Evolutionary conservation across 2,113 vertebrate species (phyloP), one percentile per base, ranked within the genome.

Genomic region (Suncus etruscus): DNA sequence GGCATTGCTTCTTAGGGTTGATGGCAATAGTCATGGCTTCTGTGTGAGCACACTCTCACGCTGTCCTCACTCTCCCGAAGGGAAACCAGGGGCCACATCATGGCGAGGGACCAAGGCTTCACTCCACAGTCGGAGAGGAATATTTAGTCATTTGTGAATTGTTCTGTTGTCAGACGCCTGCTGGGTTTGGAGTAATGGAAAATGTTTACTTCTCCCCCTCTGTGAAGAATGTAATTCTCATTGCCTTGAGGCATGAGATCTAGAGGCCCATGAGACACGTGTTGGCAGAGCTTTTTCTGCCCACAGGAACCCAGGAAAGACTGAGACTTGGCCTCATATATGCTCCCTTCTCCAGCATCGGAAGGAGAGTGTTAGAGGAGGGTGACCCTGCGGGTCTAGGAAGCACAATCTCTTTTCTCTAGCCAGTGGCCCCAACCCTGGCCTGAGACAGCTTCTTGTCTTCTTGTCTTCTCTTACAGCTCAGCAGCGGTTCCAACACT

Each of bases 101-200:
- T 70, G n/a, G 27, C 69, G 31, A 70, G 47, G 29, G 73, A 75
- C 8, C 24, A 70, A 93, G 47, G 27, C 54, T 39, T 90, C 25
- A 32, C 65, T n/a, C 47, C 89, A 25, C 78, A 84, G 47, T 74
- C 65, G 29, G 27, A 68, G 31, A 77, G 31, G 61, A 94, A 80
- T 81, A 45, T 48, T 16, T 45, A 85, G 20, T 88, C 72, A 78
- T 77, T 69, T 78, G 61, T 63, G 72, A 5, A 47, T 86, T 66
- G 82, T 32, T 78, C 39, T 91, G 80, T 95, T 91, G 20, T 78
- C 32, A 74, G 54, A 83, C 74, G 89, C 50, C 4, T 83, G 18
- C 91, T 95, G 69, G 27, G 7, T 82, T 94, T 88, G 70, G n/a
- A 48, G 82, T 85, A 84, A 80, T 75, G 12, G 72, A 87, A 87